Evolutionary conservation across 23 tunicate species (phyloP).

Genomic region (Clavelina lepadiformis): DNA sequence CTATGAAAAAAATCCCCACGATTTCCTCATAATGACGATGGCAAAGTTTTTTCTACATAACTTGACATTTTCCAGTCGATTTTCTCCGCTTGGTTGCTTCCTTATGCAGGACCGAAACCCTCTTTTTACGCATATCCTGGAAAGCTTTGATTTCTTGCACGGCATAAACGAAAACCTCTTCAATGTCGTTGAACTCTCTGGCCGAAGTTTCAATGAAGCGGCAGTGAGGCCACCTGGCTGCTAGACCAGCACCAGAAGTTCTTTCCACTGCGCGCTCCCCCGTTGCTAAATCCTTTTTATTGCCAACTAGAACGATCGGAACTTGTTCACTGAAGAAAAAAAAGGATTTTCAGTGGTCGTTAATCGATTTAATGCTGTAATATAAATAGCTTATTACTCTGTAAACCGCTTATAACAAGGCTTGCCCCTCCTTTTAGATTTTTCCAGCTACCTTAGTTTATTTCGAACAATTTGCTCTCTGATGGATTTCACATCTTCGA

Average conservation of each 20-base stretch:
- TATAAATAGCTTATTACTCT: too few species aligned
- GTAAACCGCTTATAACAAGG: too few species aligned
- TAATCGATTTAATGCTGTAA: too few species aligned
- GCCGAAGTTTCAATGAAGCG: constrained; percentile 79
- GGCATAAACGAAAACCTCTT: constrained; percentile 45
- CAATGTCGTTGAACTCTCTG: constrained; percentile 40
- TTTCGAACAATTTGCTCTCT: constrained; percentile 71
- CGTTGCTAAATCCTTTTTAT: constrained; percentile 71
- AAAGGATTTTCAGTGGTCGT: too few species aligned
- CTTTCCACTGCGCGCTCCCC: constrained; percentile 37
- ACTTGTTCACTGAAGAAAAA: constrained; percentile 60
- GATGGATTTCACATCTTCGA: constrained; percentile 72
- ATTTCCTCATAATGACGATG: too few species aligned
- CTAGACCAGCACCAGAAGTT: constrained; percentile 41
- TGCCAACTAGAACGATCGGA: constrained; percentile 76
- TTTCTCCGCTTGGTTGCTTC: constrained; percentile 59
- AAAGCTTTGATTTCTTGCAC: constrained; percentile 37
- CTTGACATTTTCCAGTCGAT: constrained; percentile 19
- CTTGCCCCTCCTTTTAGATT: too few species aligned
- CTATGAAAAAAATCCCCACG: too few species aligned
- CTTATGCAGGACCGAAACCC: constrained; percentile 41
- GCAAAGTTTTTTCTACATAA: too few species aligned
- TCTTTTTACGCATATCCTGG: constrained; percentile 28
- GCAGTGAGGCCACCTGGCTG: constrained; percentile 81
- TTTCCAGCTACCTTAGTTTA: constrained; percentile 39